Percentiles rank a stretch among this genome's conserved stretches.
phyloP scores from a whole-genome alignment of 2,113 vertebrate genomes.

The Dicrurus megarhynchus region DNA sequence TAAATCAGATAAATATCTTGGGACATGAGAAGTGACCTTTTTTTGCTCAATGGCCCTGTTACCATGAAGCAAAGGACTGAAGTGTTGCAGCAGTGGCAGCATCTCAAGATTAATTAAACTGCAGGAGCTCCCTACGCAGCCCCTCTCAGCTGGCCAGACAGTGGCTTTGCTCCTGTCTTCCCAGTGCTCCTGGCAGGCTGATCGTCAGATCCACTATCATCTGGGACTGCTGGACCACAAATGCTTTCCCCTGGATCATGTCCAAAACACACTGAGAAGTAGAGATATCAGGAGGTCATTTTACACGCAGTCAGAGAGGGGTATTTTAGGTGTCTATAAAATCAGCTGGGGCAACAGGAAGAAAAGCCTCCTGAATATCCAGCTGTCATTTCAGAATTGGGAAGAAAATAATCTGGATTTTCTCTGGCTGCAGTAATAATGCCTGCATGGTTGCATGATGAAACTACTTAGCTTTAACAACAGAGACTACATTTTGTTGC shows the following conservation, averaged over 20 bases:
- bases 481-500: neutral
- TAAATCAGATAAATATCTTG: neutral
- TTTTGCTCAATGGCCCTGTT: neutral
- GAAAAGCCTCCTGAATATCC: neutral
- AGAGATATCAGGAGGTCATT: neutral
- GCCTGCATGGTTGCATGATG: neutral
- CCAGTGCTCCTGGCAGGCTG: neutral
- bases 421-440: neutral
- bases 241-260: neutral
- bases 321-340: neutral
- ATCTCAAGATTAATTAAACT: neutral
- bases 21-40: neutral
- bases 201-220: neutral
- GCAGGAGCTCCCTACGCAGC: rapidly evolving
- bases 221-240: neutral
- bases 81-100: neutral
- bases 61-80: neutral
- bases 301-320: neutral
- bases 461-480: neutral
- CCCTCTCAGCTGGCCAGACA: neutral
- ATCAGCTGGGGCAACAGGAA: neutral
- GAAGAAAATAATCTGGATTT: neutral
- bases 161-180: neutral
- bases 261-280: neutral
- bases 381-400: neutral